Evolutionary conservation across 2,113 vertebrate species (phyloP).

Genomic region (Mesoclemmys tuberculata): DNA sequence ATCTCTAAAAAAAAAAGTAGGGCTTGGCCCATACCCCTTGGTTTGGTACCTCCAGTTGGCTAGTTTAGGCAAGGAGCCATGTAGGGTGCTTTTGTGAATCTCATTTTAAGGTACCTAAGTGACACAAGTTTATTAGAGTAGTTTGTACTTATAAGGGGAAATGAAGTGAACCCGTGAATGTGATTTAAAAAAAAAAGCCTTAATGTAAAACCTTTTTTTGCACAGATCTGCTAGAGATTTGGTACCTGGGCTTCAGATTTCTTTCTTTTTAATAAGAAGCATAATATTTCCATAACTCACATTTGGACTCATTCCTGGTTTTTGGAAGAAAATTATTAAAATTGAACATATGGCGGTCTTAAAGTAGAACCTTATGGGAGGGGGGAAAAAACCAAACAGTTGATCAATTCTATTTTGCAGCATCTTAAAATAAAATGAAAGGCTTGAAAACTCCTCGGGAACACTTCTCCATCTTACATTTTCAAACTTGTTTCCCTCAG

Average conservation of each 20-base stretch:
- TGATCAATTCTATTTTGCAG: conserved; percentile 73
- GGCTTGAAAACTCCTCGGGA: conserved; percentile 47
- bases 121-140: conserved; percentile 32
- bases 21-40: background rate
- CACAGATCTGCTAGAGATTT: conserved; percentile 52
- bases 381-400: conserved; percentile 19
- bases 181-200: conserved; percentile 46
- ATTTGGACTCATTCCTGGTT: conserved; percentile 81
- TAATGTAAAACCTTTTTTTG: conserved; percentile 38
- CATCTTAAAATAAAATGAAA: conserved; percentile 74
- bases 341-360: conserved; percentile 84
- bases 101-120: background rate
- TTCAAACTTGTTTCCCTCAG: conserved; percentile 3
- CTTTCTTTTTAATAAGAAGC: conserved; percentile 70
- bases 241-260: conserved; percentile 71
- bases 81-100: background rate
- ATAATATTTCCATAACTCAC: conserved; percentile 78
- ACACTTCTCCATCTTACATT: conserved; percentile 17
- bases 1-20: background rate
- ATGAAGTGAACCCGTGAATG: conserved; percentile 49
- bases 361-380: conserved; percentile 81
- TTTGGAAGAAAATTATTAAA: conserved; percentile 81
- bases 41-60: background rate
- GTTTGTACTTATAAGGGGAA: conserved; percentile 71
- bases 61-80: background rate